Evolutionary conservation across 2,888 invertebrate species (phyloP).

Genomic region (Oscheius sp.): DNA sequence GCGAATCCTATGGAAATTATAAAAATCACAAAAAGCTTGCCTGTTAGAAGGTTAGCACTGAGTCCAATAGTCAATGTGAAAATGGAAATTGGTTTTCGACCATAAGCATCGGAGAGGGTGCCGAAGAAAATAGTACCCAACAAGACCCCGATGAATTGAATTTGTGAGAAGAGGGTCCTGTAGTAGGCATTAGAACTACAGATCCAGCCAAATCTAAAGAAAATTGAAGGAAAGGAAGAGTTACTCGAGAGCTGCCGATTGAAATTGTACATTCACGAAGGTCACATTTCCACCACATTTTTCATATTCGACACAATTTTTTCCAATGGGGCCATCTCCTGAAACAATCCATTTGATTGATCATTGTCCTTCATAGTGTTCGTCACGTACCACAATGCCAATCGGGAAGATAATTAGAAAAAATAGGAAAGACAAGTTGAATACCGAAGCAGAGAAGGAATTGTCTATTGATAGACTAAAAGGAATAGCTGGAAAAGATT

Average conservation of each 20-base stretch:
- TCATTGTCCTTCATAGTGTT: background rate
- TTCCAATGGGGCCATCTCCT: conserved; percentile 49
- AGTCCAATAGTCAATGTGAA: conserved; percentile 56
- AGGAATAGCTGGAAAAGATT: too few species aligned
- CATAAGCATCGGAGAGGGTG: conserved; percentile 50
- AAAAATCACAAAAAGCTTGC: too few species aligned
- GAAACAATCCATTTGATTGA: conserved; percentile 13
- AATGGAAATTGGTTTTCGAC: conserved; percentile 55
- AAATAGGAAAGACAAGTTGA: conserved; percentile 66
- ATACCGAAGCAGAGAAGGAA: conserved; percentile 67
- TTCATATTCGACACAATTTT: conserved; percentile 57
- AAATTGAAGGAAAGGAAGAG: background rate
- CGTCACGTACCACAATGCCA: background rate
- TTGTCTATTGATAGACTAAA: too few species aligned
- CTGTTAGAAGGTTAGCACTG: conserved; percentile 51
- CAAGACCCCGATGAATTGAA: conserved; percentile 57
- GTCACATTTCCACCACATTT: conserved; percentile 50
- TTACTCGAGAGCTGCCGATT: conserved; percentile 62
- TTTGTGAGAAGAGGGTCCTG: conserved; percentile 58
- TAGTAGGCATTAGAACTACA: conserved; percentile 58
- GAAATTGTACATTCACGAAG: conserved; percentile 58
- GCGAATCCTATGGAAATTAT: conserved; percentile 3
- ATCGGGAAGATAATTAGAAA: conserved; percentile 65
- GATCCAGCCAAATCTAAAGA: conserved; percentile 60
- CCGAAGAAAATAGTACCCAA: conserved; percentile 63